Percentiles rank a stretch among this genome's conserved stretches.
Evolutionary conservation across 1,140 invertebrate species (phyloP).

Genomic region (Drosophila rhopaloa): DNA sequence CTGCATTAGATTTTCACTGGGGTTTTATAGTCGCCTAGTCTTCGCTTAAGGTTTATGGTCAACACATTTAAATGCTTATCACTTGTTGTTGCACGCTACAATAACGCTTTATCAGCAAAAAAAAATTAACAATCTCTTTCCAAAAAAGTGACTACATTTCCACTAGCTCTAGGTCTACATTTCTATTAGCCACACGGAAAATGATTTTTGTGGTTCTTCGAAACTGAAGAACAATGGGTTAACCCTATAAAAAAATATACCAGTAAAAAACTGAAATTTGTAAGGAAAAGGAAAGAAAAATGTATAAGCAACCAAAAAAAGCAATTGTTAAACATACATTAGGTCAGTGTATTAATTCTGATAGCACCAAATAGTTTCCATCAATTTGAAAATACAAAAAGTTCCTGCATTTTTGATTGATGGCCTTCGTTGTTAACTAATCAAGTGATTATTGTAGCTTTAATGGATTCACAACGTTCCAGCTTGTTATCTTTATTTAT

Average conservation of each 20-base stretch:
- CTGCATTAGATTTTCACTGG: background rate
- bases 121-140: background rate
- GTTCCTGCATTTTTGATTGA: slow-evolving; percentile 13
- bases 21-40: background rate
- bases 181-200: no score
- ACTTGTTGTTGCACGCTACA: background rate
- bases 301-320: no score
- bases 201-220: no score
- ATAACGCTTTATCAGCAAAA: slow-evolving; percentile 7
- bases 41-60: slow-evolving; percentile 2
- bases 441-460: background rate
- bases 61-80: slow-evolving; percentile 2
- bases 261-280: no score
- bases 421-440: slow-evolving; percentile 1
- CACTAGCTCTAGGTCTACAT: background rate
- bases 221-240: background rate
- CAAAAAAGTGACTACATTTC: background rate
- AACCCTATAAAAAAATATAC: no score
- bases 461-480: background rate
- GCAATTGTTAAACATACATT: no score
- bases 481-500: slow-evolving; percentile 1
- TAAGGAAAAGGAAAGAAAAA: no score
- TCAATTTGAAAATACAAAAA: no score
- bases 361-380: background rate
- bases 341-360: background rate